phyloP scores from a whole-genome alignment of 2,113 vertebrate species.

The Pseudolaguvia tuberculata region DNA sequence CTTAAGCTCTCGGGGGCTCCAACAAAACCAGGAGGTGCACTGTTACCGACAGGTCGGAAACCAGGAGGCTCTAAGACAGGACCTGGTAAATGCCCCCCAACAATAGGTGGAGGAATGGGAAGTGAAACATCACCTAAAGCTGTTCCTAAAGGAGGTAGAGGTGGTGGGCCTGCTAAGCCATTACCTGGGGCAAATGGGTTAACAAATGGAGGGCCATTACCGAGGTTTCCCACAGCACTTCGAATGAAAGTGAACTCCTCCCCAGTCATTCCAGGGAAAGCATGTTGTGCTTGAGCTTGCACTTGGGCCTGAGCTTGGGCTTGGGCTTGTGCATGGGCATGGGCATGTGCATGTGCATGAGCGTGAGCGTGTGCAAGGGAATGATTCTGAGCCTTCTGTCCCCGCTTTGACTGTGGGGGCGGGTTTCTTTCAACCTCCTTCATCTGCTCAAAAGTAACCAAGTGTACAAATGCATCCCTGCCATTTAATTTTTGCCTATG shows the following conservation, averaged over 20 bases:
- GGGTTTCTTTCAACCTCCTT: conserved; percentile 93
- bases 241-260: conserved; percentile 87
- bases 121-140: conserved; percentile 80
- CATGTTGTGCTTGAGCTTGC: conserved; percentile 62
- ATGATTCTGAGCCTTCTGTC: conserved; percentile 77
- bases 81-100: conserved; percentile 75
- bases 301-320: conserved; percentile 46
- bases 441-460: conserved; percentile 89
- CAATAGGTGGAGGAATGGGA: conserved; percentile 72
- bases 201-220: conserved; percentile 82
- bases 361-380: conserved; percentile 49
- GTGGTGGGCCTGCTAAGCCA: conserved; percentile 83
- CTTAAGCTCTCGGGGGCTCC: conserved; percentile 67
- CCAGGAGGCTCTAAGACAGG: conserved; percentile 80
- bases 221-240: conserved; percentile 79
- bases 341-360: conserved; percentile 37
- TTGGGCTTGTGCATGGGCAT: conserved; percentile 40
- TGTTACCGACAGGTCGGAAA: conserved; percentile 78
- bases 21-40: conserved; percentile 74
- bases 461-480: conserved; percentile 89
- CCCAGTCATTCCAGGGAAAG: conserved; percentile 66
- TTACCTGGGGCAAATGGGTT: conserved; percentile 81
- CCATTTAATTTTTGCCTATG: conserved; percentile 96
- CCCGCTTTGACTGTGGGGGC: conserved; percentile 84
- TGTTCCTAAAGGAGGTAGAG: conserved; percentile 80